phyloP scores from a whole-genome alignment of 1,140 invertebrate genomes.

The Pomacea maculata region DNA sequence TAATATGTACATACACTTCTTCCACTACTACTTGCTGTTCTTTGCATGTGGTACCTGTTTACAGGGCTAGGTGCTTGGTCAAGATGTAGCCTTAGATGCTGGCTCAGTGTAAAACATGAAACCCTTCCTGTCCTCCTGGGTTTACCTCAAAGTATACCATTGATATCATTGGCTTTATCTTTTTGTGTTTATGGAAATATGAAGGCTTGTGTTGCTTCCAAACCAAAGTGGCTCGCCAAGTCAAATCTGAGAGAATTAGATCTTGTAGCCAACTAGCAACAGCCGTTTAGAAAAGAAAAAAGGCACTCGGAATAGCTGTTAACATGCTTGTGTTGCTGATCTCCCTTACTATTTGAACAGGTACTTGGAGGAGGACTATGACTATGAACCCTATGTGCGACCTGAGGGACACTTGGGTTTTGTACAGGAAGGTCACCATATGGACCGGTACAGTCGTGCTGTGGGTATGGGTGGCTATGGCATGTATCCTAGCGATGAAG shows the following conservation, averaged over 20 bases:
- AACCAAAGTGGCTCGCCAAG: background rate
- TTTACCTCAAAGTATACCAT: no score
- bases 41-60: no score
- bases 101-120: no score
- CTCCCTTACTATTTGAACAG: conserved; percentile 22
- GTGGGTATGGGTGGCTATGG: conserved; percentile 17
- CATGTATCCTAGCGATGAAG: conserved; percentile 17
- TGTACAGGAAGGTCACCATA: conserved; percentile 34
- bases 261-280: background rate
- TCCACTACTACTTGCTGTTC: no score
- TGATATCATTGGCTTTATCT: no score
- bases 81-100: no score
- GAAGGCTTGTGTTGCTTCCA: no score
- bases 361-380: conserved; percentile 30
- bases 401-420: conserved; percentile 60
- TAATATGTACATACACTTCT: no score
- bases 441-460: conserved; percentile 20
- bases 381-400: conserved; percentile 59
- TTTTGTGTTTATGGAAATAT: no score
- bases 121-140: no score
- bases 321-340: background rate
- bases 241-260: background rate
- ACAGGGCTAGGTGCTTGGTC: no score
- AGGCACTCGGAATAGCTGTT: background rate
- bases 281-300: background rate